A percentile compares a stretch with the other conserved stretches of the same genome.
phyloP scores from a whole-genome alignment of 23 tunicate species.

The Styela plicata region DNA sequence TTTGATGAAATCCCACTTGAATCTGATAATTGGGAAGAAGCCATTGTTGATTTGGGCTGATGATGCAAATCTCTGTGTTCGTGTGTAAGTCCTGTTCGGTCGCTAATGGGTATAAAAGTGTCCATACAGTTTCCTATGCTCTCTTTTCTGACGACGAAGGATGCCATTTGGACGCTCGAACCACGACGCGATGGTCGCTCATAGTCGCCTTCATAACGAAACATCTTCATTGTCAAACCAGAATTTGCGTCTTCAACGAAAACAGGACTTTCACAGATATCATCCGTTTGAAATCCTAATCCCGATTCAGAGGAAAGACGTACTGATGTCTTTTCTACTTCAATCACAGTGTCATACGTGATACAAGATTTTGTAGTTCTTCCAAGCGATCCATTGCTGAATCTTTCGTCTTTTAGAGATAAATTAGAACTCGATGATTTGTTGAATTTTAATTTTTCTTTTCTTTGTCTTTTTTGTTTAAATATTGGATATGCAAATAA shows the following conservation, averaged over 20 bases:
- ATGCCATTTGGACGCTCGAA: background rate
- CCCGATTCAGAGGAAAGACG: background rate
- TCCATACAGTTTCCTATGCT: background rate
- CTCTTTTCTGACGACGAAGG: no score
- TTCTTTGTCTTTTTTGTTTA: constrained; percentile 5
- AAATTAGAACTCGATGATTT: background rate
- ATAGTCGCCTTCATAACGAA: background rate
- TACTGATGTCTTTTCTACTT: background rate
- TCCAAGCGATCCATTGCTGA: background rate
- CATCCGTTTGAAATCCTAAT: background rate
- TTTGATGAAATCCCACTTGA: background rate
- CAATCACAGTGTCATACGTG: background rate
- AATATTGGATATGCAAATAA: constrained; percentile 27
- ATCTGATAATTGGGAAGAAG: background rate
- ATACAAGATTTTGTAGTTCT: background rate
- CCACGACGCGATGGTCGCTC: background rate
- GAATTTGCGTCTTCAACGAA: background rate
- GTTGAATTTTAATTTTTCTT: background rate
- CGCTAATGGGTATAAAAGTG: no score
- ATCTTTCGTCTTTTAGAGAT: background rate
- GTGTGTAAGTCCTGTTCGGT: background rate
- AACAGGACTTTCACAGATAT: background rate
- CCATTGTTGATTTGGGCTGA: background rate
- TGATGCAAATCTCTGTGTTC: no score
- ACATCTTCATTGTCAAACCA: background rate